These are phyloP conservation scores for Vipera ursinii DNA, from an alignment of 2,797 vertebrate species.

Conservation along the genomic window DNA sequence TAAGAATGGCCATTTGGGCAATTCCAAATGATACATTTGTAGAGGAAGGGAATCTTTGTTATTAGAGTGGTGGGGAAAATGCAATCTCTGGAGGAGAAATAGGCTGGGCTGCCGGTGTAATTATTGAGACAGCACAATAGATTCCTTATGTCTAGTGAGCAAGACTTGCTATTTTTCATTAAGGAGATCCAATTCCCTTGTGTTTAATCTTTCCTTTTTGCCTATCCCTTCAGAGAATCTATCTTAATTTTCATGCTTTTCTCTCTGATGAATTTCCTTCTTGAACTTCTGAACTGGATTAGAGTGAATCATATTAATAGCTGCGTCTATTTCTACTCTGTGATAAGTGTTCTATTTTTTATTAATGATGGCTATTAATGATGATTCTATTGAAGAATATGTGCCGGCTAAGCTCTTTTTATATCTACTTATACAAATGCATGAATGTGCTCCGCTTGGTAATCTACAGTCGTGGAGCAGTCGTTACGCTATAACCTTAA, in stretches of 20 bases:
- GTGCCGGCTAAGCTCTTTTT: neutral
- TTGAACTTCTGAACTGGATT: neutral
- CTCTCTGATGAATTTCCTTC: neutral
- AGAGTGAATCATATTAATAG: neutral
- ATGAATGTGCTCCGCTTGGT: neutral
- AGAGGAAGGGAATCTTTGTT: neutral
- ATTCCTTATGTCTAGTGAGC: neutral
- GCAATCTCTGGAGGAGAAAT: neutral
- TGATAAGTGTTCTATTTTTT: neutral
- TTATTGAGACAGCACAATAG: neutral
- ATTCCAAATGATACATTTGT: neutral
- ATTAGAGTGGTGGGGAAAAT: neutral
- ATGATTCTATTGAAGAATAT: neutral
- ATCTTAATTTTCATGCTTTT: neutral
- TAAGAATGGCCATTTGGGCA: neutral
- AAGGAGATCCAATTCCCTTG: neutral
- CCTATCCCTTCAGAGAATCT: neutral
- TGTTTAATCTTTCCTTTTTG: neutral
- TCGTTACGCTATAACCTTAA: neutral
- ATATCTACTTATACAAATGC: neutral
- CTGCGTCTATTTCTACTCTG: neutral
- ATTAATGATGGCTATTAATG: neutral
- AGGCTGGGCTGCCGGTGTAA: fast-evolving
- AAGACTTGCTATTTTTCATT: neutral
- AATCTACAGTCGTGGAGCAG: neutral